Evolutionary conservation across 1,140 invertebrate species (phyloP).

Genomic region (Acyrthosiphon pisum): DNA sequence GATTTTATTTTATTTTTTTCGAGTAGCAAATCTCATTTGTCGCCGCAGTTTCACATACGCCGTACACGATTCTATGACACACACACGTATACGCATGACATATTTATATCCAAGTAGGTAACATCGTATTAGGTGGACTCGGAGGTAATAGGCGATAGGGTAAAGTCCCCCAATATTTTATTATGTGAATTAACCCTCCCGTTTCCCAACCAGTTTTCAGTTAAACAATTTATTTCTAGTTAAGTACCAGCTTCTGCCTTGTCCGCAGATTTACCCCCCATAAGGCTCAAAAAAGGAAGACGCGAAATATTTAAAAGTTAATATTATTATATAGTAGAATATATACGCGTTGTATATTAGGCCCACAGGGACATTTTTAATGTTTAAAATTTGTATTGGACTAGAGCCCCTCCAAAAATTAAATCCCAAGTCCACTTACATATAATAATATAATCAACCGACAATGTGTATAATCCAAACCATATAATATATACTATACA

Average conservation of each 20-base stretch:
- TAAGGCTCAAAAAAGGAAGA: not conserved
- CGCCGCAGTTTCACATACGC: not conserved
- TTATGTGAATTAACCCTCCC: not conserved
- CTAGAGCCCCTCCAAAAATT: not conserved
- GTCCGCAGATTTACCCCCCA: not conserved
- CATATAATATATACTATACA: not conserved
- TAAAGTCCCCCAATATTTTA: not conserved
- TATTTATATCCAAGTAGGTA: not conserved
- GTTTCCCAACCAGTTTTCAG: not conserved
- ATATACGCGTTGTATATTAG: not conserved
- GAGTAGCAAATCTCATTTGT: constrained; percentile 18
- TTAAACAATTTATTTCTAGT: not conserved
- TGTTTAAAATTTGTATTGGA: not conserved
- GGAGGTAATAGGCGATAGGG: not conserved
- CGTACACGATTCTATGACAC: not conserved
- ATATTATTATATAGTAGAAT: not conserved
- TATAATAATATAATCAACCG: not conserved
- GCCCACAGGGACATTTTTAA: not conserved
- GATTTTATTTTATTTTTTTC: not conserved
- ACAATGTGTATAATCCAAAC: not conserved
- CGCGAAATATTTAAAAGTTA: not conserved
- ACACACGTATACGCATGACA: not conserved
- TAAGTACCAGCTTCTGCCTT: not conserved
- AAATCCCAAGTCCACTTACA: too few relatives aligned
- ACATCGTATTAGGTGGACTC: not conserved